These are phyloP conservation scores for Sphinx pinastri DNA, from an alignment of 2,888 invertebrate species.

Conservation along the genomic window DNA sequence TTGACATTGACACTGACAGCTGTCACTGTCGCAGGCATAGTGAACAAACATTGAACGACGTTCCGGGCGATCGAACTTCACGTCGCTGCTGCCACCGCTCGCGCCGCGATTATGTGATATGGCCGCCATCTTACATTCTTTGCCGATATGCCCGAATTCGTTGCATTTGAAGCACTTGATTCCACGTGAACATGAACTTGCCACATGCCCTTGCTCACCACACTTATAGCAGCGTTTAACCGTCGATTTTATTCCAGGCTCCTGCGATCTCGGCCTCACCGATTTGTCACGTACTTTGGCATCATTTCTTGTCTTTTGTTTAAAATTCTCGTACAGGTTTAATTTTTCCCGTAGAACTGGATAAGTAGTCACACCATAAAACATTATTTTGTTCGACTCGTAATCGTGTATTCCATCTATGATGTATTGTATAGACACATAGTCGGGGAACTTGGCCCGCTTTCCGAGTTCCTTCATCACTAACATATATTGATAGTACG, in stretches of 20 bases:
- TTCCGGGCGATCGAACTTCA: not conserved
- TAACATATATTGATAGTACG: constrained; percentile 37
- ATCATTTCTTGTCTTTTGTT: no score
- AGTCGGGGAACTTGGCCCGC: constrained; percentile 38
- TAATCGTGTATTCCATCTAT: constrained; percentile 39
- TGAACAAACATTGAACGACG: not conserved
- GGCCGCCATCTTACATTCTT: not conserved
- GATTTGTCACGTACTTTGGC: no score
- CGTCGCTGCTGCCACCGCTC: not conserved
- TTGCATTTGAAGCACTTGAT: constrained; percentile 1
- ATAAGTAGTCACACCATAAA: constrained; percentile 37
- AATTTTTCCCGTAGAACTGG: constrained; percentile 35
- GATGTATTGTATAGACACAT: constrained; percentile 41
- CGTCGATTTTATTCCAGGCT: no score
- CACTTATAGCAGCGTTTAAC: constrained; percentile 9
- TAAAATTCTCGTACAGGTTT: constrained; percentile 30
- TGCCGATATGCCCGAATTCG: constrained; percentile 11
- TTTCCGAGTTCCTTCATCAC: constrained; percentile 41
- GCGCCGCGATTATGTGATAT: not conserved
- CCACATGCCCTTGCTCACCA: constrained; percentile 5
- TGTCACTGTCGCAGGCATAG: no score
- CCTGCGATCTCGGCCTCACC: no score
- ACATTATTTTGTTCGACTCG: constrained; percentile 36
- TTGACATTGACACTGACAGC: no score
- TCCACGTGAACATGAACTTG: not conserved